A percentile compares a stretch with the other conserved stretches of the same genome.
These are phyloP conservation scores for Ardeotis arabs DNA, from an alignment of 2,113 vertebrate genomes.

Conservation along the genomic window DNA sequence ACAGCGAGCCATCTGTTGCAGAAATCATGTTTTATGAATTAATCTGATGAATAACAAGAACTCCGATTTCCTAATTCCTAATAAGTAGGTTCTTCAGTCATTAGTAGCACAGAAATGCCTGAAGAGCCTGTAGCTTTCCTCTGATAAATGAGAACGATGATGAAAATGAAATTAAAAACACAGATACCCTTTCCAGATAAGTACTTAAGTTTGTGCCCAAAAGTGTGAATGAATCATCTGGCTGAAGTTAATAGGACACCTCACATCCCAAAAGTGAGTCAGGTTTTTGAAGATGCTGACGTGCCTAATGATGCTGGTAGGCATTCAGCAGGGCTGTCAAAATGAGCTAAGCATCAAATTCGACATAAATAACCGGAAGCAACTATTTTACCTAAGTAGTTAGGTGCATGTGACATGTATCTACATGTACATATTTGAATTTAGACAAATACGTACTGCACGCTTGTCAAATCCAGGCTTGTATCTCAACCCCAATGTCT, in stretches of 20 bases:
- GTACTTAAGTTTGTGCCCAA: neutral
- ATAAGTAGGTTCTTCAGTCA: slow-evolving; percentile 35
- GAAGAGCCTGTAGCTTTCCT: neutral
- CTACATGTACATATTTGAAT: slow-evolving; percentile 61
- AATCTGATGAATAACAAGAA: slow-evolving; percentile 6
- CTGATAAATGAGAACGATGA: neutral
- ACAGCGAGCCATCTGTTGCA: neutral
- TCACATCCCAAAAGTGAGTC: neutral
- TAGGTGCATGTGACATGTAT: neutral
- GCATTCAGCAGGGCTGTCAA: neutral
- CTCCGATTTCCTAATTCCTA: slow-evolving; percentile 18
- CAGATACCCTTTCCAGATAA: neutral
- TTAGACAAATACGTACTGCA: slow-evolving; percentile 70
- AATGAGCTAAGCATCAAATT: neutral
- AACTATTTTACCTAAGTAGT: neutral
- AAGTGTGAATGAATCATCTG: neutral
- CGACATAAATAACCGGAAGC: neutral
- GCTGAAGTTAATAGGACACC: neutral
- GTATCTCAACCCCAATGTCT: slow-evolving; percentile 61
- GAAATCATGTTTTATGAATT: slow-evolving; percentile 7
- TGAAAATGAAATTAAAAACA: neutral
- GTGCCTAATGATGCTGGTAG: neutral
- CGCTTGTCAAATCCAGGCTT: slow-evolving; percentile 68
- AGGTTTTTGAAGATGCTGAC: neutral
- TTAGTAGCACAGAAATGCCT: neutral